Evolutionary conservation across 1,140 invertebrate genomes (phyloP).

Genomic region (Hylyphantes graminicola): DNA sequence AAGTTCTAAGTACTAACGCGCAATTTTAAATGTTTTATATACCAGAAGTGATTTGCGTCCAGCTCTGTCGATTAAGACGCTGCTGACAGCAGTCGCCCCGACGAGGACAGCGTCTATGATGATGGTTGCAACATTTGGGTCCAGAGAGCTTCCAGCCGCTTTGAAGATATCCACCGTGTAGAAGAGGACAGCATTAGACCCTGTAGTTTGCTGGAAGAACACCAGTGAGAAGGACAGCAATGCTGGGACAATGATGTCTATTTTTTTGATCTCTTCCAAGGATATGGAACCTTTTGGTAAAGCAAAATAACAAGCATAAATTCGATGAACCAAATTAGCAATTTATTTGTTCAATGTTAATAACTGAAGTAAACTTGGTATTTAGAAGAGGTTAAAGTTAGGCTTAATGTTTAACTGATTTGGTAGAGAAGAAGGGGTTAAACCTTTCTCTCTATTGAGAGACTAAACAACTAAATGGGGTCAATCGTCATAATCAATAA

Average conservation of each 20-base stretch:
- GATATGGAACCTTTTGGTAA: conserved; percentile 17
- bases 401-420: too few species aligned
- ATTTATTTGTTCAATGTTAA: too few species aligned
- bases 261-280: conserved; percentile 33
- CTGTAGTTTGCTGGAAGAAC: conserved; percentile 93
- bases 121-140: conserved; percentile 75
- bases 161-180: conserved; percentile 89
- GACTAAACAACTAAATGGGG: too few species aligned
- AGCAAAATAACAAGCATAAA: too few species aligned
- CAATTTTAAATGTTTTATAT: too few species aligned
- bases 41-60: conserved; percentile 83
- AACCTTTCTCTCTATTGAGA: too few species aligned
- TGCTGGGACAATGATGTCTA: conserved; percentile 19
- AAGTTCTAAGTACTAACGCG: too few species aligned
- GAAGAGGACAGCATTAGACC: conserved; percentile 93
- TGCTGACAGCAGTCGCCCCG: conserved; percentile 85
- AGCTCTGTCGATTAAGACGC: conserved; percentile 82
- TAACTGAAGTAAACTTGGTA: too few species aligned
- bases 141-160: conserved; percentile 75
- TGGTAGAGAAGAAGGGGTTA: too few species aligned
- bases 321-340: too few species aligned
- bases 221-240: conserved; percentile 86
- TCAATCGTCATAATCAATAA: too few species aligned
- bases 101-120: conserved; percentile 93
- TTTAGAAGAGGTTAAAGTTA: too few species aligned